phyloP scores from a whole-genome alignment of 2,797 vertebrate species.

The Gadopsis marmoratus region DNA sequence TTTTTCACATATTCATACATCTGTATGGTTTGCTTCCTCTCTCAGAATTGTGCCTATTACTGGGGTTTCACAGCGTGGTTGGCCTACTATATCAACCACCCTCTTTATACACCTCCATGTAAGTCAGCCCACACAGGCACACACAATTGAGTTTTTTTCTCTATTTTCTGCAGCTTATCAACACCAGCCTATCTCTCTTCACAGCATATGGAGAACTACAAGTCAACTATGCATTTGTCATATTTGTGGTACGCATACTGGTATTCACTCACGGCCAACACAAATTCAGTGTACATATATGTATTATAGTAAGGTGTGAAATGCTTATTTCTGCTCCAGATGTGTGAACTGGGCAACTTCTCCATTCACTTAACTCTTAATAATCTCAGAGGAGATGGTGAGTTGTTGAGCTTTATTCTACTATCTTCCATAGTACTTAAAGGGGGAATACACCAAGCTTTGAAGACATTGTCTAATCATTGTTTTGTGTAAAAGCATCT shows the following conservation, averaged over 20 bases:
- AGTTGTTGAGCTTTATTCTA: slow-evolving; percentile 46
- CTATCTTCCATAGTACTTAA: neutral
- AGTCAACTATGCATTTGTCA: slow-evolving; percentile 86
- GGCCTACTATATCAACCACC: slow-evolving; percentile 93
- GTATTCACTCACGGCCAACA: neutral
- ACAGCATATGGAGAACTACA: slow-evolving; percentile 90
- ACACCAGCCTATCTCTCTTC: slow-evolving; percentile 57
- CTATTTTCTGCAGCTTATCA: neutral
- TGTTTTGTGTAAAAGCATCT: neutral
- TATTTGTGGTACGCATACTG: slow-evolving; percentile 87
- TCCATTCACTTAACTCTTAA: slow-evolving; percentile 90
- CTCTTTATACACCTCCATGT: slow-evolving; percentile 93
- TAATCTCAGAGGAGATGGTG: slow-evolving; percentile 87
- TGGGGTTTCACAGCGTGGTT: slow-evolving; percentile 94
- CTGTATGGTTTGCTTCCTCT: slow-evolving; percentile 30
- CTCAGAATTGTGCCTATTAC: slow-evolving; percentile 92
- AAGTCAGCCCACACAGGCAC: slow-evolving; percentile 33
- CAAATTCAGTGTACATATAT: neutral
- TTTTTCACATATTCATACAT: neutral
- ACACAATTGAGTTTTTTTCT: neutral
- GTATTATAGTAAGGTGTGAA: slow-evolving; percentile 19
- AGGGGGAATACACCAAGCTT: neutral
- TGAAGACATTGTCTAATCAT: neutral
- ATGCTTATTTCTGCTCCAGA: slow-evolving; percentile 72
- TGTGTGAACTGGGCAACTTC: slow-evolving; percentile 93